Evolutionary conservation across 2,113 vertebrate genomes (phyloP).

Genomic region (Salvelinus namaycush): DNA sequence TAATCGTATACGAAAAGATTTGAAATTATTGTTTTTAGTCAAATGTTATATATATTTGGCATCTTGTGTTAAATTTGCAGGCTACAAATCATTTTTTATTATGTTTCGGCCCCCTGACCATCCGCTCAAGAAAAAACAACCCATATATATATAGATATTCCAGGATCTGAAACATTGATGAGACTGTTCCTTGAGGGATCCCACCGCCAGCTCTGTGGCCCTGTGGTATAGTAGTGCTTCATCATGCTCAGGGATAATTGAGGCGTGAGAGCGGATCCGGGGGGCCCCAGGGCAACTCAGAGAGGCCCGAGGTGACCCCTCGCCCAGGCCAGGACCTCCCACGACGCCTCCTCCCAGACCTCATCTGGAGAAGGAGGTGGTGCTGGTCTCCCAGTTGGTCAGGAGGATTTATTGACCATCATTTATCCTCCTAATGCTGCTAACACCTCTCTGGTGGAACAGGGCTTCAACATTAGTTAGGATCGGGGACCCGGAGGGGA

Average conservation of each 20-base stretch:
- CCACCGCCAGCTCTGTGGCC: background rate
- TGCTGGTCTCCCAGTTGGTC: conserved; percentile 13
- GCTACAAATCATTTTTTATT: no score
- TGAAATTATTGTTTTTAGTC: no score
- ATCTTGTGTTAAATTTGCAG: no score
- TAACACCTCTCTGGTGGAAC: conserved; percentile 27
- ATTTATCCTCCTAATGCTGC: conserved; percentile 40
- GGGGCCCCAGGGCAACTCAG: no score
- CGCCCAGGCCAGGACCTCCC: conserved; percentile 50
- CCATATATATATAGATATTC: background rate
- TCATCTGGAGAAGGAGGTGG: conserved; percentile 8
- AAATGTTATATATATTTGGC: no score
- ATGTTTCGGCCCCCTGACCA: no score
- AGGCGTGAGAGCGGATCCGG: conserved; percentile 2
- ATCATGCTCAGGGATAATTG: conserved; percentile 61
- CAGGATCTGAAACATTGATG: conserved; percentile 63
- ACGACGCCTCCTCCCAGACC: conserved; percentile 36
- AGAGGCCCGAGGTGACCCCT: conserved; percentile 17
- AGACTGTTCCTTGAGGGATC: conserved; percentile 36
- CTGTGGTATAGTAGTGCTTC: conserved; percentile 43
- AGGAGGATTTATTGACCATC: conserved; percentile 44
- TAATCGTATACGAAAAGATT: no score
- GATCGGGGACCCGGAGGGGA: background rate
- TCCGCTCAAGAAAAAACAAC: no score
- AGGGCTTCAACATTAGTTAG: conserved; percentile 5